Base-by-base conservation (phyloP, 2,888 invertebrate genomes). In the Pterostichus niger region DNA sequence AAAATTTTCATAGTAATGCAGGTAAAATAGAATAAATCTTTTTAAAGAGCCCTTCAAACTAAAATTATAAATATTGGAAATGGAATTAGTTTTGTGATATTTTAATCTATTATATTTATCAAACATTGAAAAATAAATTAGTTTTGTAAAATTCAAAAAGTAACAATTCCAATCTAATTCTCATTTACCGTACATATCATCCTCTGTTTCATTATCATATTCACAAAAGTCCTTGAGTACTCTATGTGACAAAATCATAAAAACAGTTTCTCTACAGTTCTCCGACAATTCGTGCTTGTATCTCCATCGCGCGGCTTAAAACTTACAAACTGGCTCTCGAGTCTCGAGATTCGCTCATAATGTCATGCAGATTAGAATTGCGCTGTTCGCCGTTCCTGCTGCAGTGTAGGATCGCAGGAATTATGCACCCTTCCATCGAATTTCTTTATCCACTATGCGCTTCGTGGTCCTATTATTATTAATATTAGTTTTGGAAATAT, bases 301-400 rank as follows among this genome's bases (percentile, higher is more conserved):
- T 68, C 40, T 68, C 44, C 31, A 68, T 35, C n/a, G 35, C 68
- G 35, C 40, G 17, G 68, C 68, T 68, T 68, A 68, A 59, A 40
- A 68, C 68, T 68, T 40, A 68, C 68, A 68, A 68, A 68, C 68
- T 68, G 44, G 40, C 68, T 68, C 13, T 68, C 15, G 44, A 68
- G 13, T n/a, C 44, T 35, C 13, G 68, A 15, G 31, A 10, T 10
- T 35, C 44, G 15, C 31, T 68, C 31, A 13, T 68, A 68, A 68
- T 68, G 44, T 68, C 35, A 68, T 68, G 68, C 15, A 68, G 68
- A 68, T 68, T 35, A 40, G 68, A 33, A 35, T 40, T 68, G 68
- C 35, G 15, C n/a, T 52, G 52, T 52, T 52, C 52, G 52, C 52
- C 52, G 52, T 40, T 61, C 61, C 61, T 61, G 61, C 31, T 31